Conservation (phyloP, 2,113 vertebrate genomes). For the Hippopotamus amphibius region DNA sequence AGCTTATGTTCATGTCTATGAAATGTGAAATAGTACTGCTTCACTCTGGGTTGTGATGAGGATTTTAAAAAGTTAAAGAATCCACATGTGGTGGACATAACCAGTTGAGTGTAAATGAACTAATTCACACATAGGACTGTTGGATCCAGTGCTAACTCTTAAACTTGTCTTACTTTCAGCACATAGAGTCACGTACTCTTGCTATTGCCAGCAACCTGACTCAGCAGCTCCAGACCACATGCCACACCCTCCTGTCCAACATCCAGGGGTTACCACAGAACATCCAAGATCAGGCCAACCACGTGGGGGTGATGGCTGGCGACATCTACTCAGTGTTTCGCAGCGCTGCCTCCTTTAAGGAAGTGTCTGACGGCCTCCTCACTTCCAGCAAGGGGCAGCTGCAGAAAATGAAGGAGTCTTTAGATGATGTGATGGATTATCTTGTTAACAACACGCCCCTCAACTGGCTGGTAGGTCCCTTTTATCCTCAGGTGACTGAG, state of each 20-base stretch:
- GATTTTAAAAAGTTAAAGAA: conserved; percentile 16
- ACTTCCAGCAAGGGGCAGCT: conserved; percentile 90
- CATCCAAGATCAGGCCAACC: conserved; percentile 89
- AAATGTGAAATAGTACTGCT: background rate
- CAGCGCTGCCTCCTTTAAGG: conserved; percentile 85
- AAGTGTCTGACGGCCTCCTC: conserved; percentile 90
- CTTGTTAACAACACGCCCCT: conserved; percentile 95
- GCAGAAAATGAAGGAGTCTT: conserved; percentile 87
- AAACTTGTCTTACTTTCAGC: conserved; percentile 82
- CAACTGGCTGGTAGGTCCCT: conserved; percentile 93
- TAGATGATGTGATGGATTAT: conserved; percentile 92
- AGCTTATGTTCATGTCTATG: background rate
- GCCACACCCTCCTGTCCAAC: conserved; percentile 88
- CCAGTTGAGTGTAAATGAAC: background rate
- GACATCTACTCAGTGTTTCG: conserved; percentile 88
- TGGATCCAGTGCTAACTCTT: background rate
- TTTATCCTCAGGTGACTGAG: conserved; percentile 85
- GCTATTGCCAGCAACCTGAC: conserved; percentile 89
- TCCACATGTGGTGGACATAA: background rate
- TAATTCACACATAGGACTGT: background rate
- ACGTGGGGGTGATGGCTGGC: conserved; percentile 85
- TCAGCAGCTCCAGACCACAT: conserved; percentile 90
- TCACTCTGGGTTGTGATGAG: background rate
- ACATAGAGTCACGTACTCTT: conserved; percentile 93
- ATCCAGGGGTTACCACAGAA: conserved; percentile 92